Base-by-base conservation (phyloP, 1,140 invertebrate species). In the Heterodera carotae region DNA sequence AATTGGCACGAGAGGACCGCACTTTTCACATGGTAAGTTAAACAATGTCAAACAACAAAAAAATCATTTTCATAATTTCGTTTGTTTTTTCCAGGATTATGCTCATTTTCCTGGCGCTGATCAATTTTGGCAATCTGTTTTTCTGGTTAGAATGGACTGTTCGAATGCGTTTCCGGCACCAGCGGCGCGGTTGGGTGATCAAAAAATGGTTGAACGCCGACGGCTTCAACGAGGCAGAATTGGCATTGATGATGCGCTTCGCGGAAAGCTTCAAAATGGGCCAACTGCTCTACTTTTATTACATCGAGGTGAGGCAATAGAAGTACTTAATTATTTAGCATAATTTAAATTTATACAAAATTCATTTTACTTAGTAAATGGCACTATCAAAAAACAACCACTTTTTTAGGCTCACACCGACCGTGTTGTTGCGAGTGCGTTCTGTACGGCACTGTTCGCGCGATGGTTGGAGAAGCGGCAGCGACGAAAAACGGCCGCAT, bases 1-100 rank as follows among this genome's bases (percentile, higher is more conserved):
- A 78, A 78, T 69, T 78, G 77, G 77, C 77, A 78, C 64, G 77
- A 78, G 25, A 33, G 77, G 22, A 78, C 77, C 15, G 77, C 77
- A 18, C 56, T 78, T 7, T 78, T 76, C 39, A 78, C 77, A 18
- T 78, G 77, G 77, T 78, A 79, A 39, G 77, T 48, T 22, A 60
- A 53, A 22, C 12, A 29, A n/a, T 15, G 64, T 48, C 3, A 0
- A 22, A 64, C 67, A 18, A 2, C 18, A 60, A 36, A 31, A 27
- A 2, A 33, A 29, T 29, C 8, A 73, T 27, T 64, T 59, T 73
- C 12, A 10, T 4, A 25, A 27, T 25, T n/a, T n/a, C n/a, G n/a
- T n/a, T n/a, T n/a, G n/a, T n/a, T n/a, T 48, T 60, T 71, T 78
- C n/a, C 67, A 78, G 77, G 77, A 36, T 59, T 43, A 78, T 78